These are phyloP conservation scores for Ammodytes marinus DNA, from an alignment of 2,113 vertebrate species.

Conservation along the genomic window DNA sequence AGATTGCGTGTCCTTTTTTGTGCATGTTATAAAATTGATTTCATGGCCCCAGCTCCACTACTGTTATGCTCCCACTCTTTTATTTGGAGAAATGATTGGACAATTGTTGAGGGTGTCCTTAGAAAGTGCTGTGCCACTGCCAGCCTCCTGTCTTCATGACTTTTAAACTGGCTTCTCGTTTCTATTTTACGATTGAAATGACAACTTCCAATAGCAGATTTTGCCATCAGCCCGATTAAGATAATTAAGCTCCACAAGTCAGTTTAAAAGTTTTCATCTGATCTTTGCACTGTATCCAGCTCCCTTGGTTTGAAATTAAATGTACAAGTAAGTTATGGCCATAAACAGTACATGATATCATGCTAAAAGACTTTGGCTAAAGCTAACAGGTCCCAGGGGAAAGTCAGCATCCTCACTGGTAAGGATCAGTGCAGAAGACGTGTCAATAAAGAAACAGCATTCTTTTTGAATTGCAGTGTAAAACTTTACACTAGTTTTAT, in stretches of 20 bases:
- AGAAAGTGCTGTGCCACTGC: neutral
- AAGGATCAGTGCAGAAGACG: neutral
- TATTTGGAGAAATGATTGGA: slow-evolving; percentile 1
- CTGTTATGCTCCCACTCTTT: slow-evolving; percentile 17
- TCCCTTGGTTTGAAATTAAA: neutral
- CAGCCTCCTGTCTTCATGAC: neutral
- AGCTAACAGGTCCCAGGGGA: neutral
- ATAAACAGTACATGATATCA: neutral
- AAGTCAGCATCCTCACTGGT: neutral
- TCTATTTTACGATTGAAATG: neutral
- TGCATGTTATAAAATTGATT: slow-evolving; percentile 33
- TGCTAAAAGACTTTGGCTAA: neutral
- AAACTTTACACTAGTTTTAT: no score
- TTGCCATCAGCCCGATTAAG: no score
- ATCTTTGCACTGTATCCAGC: neutral
- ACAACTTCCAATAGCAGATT: no score
- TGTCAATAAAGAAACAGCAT: neutral
- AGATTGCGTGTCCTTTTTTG: neutral
- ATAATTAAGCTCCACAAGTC: no score
- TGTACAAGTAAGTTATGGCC: neutral
- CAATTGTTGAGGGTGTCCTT: neutral
- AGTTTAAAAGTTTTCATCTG: neutral
- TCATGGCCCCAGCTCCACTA: slow-evolving; percentile 28
- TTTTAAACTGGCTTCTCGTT: no score
- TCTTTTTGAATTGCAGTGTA: neutral